Conservation (phyloP, 2,888 invertebrate genomes). For the Dendrolimus pini region DNA sequence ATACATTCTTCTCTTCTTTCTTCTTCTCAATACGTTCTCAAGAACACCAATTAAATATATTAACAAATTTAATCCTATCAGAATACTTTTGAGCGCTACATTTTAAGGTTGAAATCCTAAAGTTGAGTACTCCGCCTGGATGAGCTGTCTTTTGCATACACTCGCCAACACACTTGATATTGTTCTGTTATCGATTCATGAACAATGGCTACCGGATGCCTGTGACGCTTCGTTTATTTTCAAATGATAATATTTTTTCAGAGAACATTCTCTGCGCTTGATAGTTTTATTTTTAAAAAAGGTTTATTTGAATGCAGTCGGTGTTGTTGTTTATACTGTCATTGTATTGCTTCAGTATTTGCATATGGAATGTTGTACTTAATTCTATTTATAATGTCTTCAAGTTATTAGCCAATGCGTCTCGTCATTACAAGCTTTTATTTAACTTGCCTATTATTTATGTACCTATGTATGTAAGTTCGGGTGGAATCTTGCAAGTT, state of each 20-base stretch:
- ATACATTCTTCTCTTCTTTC: no score
- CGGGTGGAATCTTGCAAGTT: no score
- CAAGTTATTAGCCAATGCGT: no score
- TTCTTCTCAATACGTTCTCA: no score
- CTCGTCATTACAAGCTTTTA: no score
- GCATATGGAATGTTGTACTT: neutral
- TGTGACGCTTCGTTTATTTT: constrained; percentile 16
- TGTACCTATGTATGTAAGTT: no score
- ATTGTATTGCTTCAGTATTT: neutral
- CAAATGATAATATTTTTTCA: constrained; percentile 23
- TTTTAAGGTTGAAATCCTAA: no score
- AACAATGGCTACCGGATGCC: constrained; percentile 28
- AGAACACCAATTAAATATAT: no score
- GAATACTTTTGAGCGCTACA: no score
- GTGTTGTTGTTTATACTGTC: neutral
- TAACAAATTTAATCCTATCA: no score
- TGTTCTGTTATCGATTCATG: constrained; percentile 24
- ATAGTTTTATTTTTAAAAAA: constrained; percentile 1
- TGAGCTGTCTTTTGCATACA: neutral
- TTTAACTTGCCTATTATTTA: no score
- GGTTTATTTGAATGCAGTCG: neutral
- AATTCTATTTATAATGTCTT: no score
- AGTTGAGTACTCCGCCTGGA: neutral
- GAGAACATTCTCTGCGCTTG: constrained; percentile 4
- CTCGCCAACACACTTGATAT: constrained; percentile 4